Base-by-base conservation (phyloP, 2,797 vertebrate genomes). In the Danio jaintianensis region DNA sequence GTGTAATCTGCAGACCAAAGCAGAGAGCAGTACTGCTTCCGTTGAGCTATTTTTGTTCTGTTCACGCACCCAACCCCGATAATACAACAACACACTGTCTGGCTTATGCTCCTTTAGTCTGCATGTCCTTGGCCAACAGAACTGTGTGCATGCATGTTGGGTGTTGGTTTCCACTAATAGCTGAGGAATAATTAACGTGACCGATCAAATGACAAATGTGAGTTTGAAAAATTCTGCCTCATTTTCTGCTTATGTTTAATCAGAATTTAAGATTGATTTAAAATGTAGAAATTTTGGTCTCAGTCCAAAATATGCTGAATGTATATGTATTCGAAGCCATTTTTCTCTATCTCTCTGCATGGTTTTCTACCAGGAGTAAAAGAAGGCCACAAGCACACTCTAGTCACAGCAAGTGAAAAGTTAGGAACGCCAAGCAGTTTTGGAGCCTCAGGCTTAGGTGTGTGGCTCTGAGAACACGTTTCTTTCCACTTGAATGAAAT, bases 31-130 rank as follows among this genome's bases (percentile, higher is more conserved):
- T 42, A 69, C 72, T 81, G 69, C 72, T 81, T 88, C 84, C 59
- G 40, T 68, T 76, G 79, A 71, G 62, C 83, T 85, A 86, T 88
- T 88, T 83, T 79, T 86, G 86, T 84, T 82, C 48, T 62, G 64
- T 56, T 69, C 83, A 75, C 47, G 53, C 84, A 74, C 83, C 78
- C 75, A 73, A 80, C 80, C 66, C 80, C 74, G 80, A 86, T 84
- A 85, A 83, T 67, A 74, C 83, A 70, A 47, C 29, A 59, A 74
- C 72, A 82, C 59, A 18, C 81, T 69, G 78, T 69, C 79, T 75
- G 79, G 61, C 62, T 76, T 43, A 79, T 64, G 50, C 64, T 62
- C 59, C 36, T 43, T 79, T 59, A 7, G 68, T 52, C 63, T 76
- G 53, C 73, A 63, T 59, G 55, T 62, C 42, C 16, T 72, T 53